phyloP scores from a whole-genome alignment of 53 echinoderm and acorn worm genomes.

The Holothuria leucospilota region DNA sequence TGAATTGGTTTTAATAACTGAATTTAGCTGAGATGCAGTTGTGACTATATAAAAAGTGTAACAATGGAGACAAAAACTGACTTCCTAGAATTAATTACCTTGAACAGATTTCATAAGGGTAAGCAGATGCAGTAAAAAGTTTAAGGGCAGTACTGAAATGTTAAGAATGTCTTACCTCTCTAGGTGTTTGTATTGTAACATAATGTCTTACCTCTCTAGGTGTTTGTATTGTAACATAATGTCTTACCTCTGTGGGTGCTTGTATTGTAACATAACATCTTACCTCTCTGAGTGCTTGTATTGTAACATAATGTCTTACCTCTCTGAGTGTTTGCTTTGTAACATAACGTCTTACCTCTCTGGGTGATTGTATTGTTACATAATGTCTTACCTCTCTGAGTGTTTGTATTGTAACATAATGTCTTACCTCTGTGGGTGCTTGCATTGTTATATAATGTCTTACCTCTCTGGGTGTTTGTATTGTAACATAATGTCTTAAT shows the following conservation, averaged over 20 bases:
- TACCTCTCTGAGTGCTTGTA: slow-evolving; percentile 99
- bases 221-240: slow-evolving; percentile 99
- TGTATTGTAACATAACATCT: slow-evolving; percentile 99
- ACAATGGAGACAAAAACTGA: no score
- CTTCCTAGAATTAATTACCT: no score
- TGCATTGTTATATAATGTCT: slow-evolving; percentile 99
- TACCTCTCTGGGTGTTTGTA: slow-evolving; percentile 99
- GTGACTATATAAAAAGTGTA: no score
- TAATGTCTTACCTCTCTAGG: slow-evolving; percentile 99
- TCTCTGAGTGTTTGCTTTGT: slow-evolving; percentile 98
- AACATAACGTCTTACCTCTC: slow-evolving; percentile 99
- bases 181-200: slow-evolving; percentile 97
- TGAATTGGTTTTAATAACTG: no score
- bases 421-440: slow-evolving; percentile 98
- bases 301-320: slow-evolving; percentile 99
- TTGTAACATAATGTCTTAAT: slow-evolving; percentile 99
- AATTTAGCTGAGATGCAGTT: no score
- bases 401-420: slow-evolving; percentile 99
- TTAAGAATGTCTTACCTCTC: slow-evolving; percentile 72
- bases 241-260: slow-evolving; percentile 98
- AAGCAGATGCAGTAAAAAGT: no score
- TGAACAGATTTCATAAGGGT: no score
- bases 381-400: slow-evolving; percentile 99
- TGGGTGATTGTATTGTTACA: slow-evolving; percentile 97
- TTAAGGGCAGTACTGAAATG: no score